Conservation (phyloP, 2,113 vertebrate species). For the Dromas ardeola region DNA sequence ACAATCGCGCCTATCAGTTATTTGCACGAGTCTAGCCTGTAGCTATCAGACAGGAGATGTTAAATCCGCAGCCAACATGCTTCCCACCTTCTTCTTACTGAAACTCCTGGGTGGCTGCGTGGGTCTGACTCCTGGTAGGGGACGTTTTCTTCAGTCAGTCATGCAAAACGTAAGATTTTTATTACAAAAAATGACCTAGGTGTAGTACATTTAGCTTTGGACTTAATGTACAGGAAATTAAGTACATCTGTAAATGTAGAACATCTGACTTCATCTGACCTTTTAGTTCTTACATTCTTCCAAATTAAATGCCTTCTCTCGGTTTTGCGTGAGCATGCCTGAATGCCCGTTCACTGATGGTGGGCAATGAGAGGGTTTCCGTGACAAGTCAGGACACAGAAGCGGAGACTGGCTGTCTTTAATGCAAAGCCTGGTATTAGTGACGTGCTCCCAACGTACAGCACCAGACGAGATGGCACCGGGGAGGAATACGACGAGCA, state of each 20-base stretch:
- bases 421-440: background rate
- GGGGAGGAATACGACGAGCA: background rate
- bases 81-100: background rate
- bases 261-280: background rate
- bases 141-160: background rate
- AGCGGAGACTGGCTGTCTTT: background rate
- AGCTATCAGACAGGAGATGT: background rate
- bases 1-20: background rate
- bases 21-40: background rate
- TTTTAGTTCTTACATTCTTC: background rate
- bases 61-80: fast-evolving
- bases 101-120: background rate
- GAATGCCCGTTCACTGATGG: background rate
- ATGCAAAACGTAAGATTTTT: background rate
- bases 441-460: fast-evolving
- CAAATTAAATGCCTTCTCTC: background rate
- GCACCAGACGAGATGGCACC: background rate
- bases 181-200: background rate
- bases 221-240: background rate
- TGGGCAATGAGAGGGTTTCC: background rate
- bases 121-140: background rate
- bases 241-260: fast-evolving
- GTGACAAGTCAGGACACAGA: background rate
- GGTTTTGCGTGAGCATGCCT: background rate
- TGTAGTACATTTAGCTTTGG: background rate